Evolutionary conservation across 1,140 invertebrate species (phyloP), one percentile per base, ranked within the genome.

Genomic region (Leptestheria dahalacensis): DNA sequence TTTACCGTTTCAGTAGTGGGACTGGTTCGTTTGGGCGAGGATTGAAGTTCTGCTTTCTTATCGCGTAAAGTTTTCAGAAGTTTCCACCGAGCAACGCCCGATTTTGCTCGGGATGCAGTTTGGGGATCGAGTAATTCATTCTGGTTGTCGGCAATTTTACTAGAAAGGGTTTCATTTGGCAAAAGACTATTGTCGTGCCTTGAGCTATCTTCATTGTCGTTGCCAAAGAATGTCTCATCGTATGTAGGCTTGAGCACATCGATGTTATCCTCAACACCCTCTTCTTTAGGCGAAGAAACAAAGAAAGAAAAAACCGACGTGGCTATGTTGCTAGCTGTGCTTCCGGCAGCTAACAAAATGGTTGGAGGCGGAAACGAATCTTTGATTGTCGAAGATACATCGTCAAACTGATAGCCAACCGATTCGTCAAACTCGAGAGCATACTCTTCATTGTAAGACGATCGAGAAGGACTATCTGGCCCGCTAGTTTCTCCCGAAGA

Each of bases 41-140:
- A 84, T 87, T 65, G 90, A 86, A 26, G 53, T 72, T 90, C 88
- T 10, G 87, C 86, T 73, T 91, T 91, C 59, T 85, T 76, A 68
- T 91, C 88, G 69, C 91, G 91, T 26, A 91, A 68, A 4, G 88
- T 87, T 72, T 91, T 92, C 11, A 91, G 70, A 20, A 91, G 73
- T 69, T 91, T 90, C 89, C 89, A 92, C 21, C 54, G 29, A 48
- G 62, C 62, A 23, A 60, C 46, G 48, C 52, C 48, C 12, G 46
- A 72, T 89, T 91, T 60, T 20, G 28, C n/a, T 41, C 33, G 33
- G 6, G 33, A 6, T 15, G 33, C 33, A 6, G 33, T 41, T 15
- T 41, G 6, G 6, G 33, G 33, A 15, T 41, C 33, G 6, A 41
- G 15, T 41, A 41, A 41, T 41, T 41, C 33, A 6, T 41, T 15